These are phyloP conservation scores for Melanostigma gelatinosum DNA, from an alignment of 2,113 vertebrate species.

Conservation along the genomic window DNA sequence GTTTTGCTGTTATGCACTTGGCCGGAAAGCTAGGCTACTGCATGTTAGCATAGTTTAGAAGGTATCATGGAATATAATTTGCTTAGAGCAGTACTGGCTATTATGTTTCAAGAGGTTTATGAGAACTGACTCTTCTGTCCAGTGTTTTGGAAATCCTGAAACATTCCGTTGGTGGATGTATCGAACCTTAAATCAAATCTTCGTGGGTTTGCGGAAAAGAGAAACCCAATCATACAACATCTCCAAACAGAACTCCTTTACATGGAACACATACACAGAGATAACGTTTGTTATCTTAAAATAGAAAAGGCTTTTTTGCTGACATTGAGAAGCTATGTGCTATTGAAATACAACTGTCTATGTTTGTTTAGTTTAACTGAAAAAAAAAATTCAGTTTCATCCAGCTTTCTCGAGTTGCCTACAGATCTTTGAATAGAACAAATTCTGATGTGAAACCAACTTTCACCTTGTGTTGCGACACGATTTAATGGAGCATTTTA, in stretches of 20 bases:
- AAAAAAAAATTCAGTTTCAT: neutral
- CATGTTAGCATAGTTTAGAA: neutral
- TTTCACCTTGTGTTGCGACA: constrained; percentile 47
- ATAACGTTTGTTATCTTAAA: neutral
- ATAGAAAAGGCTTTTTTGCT: neutral
- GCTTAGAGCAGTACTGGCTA: neutral
- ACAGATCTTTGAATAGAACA: constrained; percentile 26
- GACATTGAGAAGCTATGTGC: neutral
- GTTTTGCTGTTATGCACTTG: constrained; percentile 2
- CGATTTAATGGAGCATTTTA: constrained; percentile 58
- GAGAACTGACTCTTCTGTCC: neutral
- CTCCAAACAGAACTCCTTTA: neutral
- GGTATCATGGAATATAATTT: neutral
- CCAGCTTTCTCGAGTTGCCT: constrained; percentile 8
- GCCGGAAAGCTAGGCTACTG: neutral
- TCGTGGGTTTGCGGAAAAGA: neutral
- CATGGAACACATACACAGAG: neutral
- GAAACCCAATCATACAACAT: neutral
- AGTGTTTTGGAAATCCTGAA: neutral
- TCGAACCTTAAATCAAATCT: neutral
- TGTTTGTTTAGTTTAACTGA: neutral
- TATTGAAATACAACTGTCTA: neutral
- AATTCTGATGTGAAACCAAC: constrained; percentile 50
- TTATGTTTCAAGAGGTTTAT: neutral
- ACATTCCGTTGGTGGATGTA: neutral